Conservation (phyloP, 2,888 invertebrate species). For the Zygaena filipendulae region DNA sequence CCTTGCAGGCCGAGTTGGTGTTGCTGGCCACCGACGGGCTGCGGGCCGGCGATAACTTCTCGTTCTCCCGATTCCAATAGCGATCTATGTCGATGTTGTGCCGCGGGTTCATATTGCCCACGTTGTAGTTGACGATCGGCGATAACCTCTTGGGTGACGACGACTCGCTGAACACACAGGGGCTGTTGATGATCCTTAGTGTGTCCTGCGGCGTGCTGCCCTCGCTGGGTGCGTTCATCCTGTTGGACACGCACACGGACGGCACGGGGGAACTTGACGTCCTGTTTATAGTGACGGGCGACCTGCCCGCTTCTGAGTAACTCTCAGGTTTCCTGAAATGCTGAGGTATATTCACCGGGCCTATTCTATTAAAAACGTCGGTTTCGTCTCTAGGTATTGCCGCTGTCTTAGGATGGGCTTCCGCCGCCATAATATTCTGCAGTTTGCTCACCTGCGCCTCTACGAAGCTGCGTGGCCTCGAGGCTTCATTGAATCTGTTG, state of each 20-base stretch:
- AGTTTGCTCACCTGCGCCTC: constrained; percentile 57
- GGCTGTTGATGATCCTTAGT: constrained; percentile 39
- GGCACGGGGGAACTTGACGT: constrained; percentile 46
- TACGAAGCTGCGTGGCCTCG: constrained; percentile 51
- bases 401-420: constrained; percentile 36
- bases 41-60: constrained; percentile 38
- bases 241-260: constrained; percentile 19
- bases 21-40: constrained; percentile 41
- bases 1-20: constrained; percentile 39
- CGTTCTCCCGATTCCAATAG: constrained; percentile 45
- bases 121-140: constrained; percentile 57
- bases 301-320: constrained; percentile 27
- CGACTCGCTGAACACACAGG: constrained; percentile 51
- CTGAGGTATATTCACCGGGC: constrained; percentile 40
- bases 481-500: constrained; percentile 22
- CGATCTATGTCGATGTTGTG: constrained; percentile 57
- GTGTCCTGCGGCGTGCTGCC: constrained; percentile 44
- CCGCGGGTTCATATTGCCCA: constrained; percentile 63
- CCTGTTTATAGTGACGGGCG: constrained; percentile 35
- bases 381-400: constrained; percentile 33
- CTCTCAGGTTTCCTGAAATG: constrained; percentile 34
- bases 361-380: constrained; percentile 37
- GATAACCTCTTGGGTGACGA: constrained; percentile 53
- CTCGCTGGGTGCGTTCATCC: constrained; percentile 22
- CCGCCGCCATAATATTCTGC: constrained; percentile 45